Conservation (phyloP, 2,113 vertebrate species). For the Microcebus tavaratra region DNA sequence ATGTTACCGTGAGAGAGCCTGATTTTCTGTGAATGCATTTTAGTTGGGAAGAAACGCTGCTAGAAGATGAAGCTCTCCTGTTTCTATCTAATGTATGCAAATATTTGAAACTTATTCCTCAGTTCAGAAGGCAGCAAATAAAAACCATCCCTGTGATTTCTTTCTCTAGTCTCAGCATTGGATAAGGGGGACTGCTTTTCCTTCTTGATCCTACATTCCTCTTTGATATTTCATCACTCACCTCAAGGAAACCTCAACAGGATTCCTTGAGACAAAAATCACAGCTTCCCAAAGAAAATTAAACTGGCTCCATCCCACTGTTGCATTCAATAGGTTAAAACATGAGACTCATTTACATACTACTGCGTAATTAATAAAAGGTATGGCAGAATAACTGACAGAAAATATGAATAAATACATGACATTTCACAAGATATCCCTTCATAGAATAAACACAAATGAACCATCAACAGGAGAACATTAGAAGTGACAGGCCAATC, state of each 20-base stretch:
- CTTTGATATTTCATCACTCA: conserved; percentile 69
- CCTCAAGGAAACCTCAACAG: conserved; percentile 38
- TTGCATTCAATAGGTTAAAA: conserved; percentile 62
- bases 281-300: conserved; percentile 64
- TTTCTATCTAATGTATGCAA: conserved; percentile 76
- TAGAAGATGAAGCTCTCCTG: conserved; percentile 50
- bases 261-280: conserved; percentile 46
- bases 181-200: background rate
- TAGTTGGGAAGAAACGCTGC: conserved; percentile 40
- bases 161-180: background rate
- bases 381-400: background rate
- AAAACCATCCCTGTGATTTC: conserved; percentile 31
- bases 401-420: conserved; percentile 62
- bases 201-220: background rate
- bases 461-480: conserved; percentile 6
- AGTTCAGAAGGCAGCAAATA: conserved; percentile 63
- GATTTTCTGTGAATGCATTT: conserved; percentile 74
- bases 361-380: conserved; percentile 69
- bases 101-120: conserved; percentile 64
- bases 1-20: conserved; percentile 36
- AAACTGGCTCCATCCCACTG: background rate
- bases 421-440: background rate
- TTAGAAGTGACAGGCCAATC: conserved; percentile 24
- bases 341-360: conserved; percentile 5
- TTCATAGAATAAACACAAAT: conserved; percentile 43